phyloP scores from a whole-genome alignment of 1,140 invertebrate genomes.

The Anagrus nilaparvatae region DNA sequence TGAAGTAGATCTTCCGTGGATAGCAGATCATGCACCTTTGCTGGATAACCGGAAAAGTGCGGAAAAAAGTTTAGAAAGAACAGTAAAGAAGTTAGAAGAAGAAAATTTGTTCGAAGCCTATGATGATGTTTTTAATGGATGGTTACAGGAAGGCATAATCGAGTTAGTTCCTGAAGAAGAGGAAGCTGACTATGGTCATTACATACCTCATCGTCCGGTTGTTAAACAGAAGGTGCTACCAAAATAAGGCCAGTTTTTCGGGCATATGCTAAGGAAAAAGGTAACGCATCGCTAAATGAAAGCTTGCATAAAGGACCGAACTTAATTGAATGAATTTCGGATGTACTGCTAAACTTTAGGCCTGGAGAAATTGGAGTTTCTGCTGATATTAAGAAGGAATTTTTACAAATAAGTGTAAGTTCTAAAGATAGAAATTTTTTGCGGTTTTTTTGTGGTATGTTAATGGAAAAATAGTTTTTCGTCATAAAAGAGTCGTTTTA shows the following conservation, averaged over 20 bases:
- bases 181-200: slow-evolving; percentile 10
- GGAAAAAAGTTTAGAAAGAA: slow-evolving; percentile 4
- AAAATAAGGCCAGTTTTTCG: slow-evolving; percentile 17
- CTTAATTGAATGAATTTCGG: slow-evolving; percentile 30
- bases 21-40: not conserved
- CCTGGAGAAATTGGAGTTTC: slow-evolving; percentile 20
- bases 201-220: slow-evolving; percentile 15
- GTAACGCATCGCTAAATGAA: slow-evolving; percentile 17
- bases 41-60: not conserved
- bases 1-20: not conserved
- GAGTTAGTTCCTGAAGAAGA: slow-evolving; percentile 14
- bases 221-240: slow-evolving; percentile 16
- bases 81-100: slow-evolving; percentile 16
- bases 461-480: slow-evolving; percentile 12
- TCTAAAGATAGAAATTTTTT: slow-evolving; percentile 8
- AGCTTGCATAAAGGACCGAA: slow-evolving; percentile 24
- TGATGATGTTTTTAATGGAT: slow-evolving; percentile 25
- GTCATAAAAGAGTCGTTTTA: slow-evolving; percentile 13
- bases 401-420: slow-evolving; percentile 16
- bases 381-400: slow-evolving; percentile 23
- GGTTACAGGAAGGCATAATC: slow-evolving; percentile 18
- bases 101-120: slow-evolving; percentile 23
- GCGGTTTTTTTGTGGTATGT: slow-evolving; percentile 18
- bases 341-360: slow-evolving; percentile 9
- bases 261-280: slow-evolving; percentile 10